Evolutionary conservation across 2,888 invertebrate species (phyloP), one percentile per base, ranked within the genome.

Genomic region (Diogma glabrata): DNA sequence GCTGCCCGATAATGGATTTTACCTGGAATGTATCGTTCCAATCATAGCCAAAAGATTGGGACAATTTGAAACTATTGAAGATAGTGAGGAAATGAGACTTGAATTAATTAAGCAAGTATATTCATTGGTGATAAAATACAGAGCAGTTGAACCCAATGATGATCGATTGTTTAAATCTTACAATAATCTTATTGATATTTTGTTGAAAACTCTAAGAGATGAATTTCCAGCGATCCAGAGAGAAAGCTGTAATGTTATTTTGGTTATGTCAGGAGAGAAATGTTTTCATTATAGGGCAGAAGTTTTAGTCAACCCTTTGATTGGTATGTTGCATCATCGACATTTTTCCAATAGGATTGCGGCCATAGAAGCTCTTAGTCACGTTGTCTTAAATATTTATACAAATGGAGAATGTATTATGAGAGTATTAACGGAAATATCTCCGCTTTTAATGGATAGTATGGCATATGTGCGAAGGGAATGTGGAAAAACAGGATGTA

Each of bases 401-500:
- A 83, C 87, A 3, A 81, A 81, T 63, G 79, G 74, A 1, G 86
- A 85, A 62, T 76, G 75, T 36, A 76, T 89, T 56, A 82, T 87
- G 54, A 73, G 82, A 51, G 81, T 85, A 1, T 75, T 87, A 19
- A 80, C 79, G 1, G 84, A 87, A n/a, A 74, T 94, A 65, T 90
- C 90, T 0, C 90, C 91, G 60, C 76, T 87, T 58, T 67, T 93
- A 4, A 93, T 94, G 74, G 94, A 95, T 72, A 81, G 84, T 59
- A 82, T 84, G 61, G 79, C 83, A 0, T 71, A 76, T 52, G 93
- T 94, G 0, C 76, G 95, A 45, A 69, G 75, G 61, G 84, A 87
- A 57, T 85, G 91, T 4, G 82, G 84, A 0, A 70, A 78, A 59
- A 82, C 87, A 58, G 83, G 88, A 1, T 86, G 87, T 4, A 72